phyloP scores from a whole-genome alignment of 2,797 vertebrate genomes.

The Sternarchorhynchus goeldii region DNA sequence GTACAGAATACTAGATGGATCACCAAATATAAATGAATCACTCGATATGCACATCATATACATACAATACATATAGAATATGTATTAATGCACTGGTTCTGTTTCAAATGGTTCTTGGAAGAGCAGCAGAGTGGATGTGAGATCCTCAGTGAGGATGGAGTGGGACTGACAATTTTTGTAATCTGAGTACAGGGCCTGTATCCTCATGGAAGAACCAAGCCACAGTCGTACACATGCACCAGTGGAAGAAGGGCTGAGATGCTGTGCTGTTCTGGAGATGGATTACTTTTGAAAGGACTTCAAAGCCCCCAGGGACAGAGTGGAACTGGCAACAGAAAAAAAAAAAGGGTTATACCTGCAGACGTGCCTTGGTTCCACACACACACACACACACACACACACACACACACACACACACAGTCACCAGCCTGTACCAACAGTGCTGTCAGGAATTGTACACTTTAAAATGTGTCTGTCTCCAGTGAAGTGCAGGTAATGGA shows the following conservation, averaged over 20 bases:
- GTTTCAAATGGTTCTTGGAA: neutral
- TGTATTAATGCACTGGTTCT: no score
- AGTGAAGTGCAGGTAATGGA: neutral
- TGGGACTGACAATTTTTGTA: slow-evolving; percentile 39
- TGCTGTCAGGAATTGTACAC: neutral
- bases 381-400: neutral
- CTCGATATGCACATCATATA: no score
- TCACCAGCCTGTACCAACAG: neutral
- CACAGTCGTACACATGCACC: no score
- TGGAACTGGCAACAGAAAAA: no score
- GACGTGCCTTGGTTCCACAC: neutral
- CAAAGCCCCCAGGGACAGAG: no score
- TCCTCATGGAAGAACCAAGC: neutral
- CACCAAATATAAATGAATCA: no score
- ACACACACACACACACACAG: neutral
- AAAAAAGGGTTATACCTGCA: no score
- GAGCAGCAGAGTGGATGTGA: slow-evolving; percentile 1
- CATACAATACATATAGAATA: no score
- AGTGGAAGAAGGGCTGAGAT: neutral
- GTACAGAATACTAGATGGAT: no score
- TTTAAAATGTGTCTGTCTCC: neutral
- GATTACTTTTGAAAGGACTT: no score
- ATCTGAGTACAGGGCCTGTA: slow-evolving; percentile 20
- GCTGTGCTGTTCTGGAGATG: neutral
- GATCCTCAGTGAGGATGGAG: slow-evolving; percentile 11